Evolutionary conservation across 2,113 vertebrate species (phyloP), one percentile per base, ranked within the genome.

Genomic region (Dipodomys spectabilis): DNA sequence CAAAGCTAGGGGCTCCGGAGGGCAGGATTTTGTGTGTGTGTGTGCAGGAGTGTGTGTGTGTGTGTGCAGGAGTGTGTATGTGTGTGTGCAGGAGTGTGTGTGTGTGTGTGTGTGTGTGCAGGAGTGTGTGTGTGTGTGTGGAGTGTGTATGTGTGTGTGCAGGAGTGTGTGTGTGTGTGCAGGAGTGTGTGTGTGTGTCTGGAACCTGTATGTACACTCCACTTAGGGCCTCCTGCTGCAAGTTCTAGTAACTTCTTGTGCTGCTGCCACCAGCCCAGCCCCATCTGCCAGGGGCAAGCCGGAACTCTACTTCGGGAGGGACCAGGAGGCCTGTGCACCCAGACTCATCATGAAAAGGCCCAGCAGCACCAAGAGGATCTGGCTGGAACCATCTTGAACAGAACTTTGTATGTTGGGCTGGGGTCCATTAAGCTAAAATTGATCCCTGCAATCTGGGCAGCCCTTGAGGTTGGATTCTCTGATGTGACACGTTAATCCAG

Each of bases 371-470:
- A 5, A 8, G 30, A 15, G 11, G 44, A 25, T 16, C 22, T 13
- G 45, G 67, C 25, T 39, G 16, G 12, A 39, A 18, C 1, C 1
- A 25, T n/a, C 30, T 6, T 0, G 28, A 45, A 74, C 74, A 88
- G 28, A 65, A 6, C 35, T 27, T 64, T 5, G 9, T 10, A 2
- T 45, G 25, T n/a, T 2, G 25, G n/a, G 30, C 32, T 65, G 8
- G 78, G 74, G 57, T 49, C 35, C 18, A 39, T 10, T 27, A 60
- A 15, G 16, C 35, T 68, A 19, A 44, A 28, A 25, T 11, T 6
- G 6, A 32, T 16, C 65, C 69, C 15, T 0, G 7, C 10, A 32
- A 22, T 16, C 44, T 30, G 20, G 4, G 19, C 3, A 32, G 44
- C 60, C 60, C 35, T 27, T 8, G 19, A 49, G 39, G 57, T 32